Percentiles rank a stretch among this genome's conserved stretches.
Evolutionary conservation across 2,797 vertebrate genomes (phyloP).

Genomic region (Enteromius treurensis): DNA sequence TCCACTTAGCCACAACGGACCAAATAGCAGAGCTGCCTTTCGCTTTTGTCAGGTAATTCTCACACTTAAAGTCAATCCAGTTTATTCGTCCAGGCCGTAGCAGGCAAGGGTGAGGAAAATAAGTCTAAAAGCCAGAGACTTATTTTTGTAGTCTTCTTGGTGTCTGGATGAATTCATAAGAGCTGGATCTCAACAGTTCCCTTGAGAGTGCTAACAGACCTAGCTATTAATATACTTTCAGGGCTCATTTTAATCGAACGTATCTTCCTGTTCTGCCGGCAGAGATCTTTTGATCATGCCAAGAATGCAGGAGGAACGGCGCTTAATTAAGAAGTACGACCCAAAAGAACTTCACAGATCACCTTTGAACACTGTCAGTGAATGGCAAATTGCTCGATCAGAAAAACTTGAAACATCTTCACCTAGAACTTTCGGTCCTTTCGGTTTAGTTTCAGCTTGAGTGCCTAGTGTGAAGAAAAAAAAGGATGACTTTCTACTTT

Average conservation of each 20-base stretch:
- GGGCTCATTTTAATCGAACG: slow-evolving; percentile 48
- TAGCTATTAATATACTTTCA: slow-evolving; percentile 47
- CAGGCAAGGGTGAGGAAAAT: background rate
- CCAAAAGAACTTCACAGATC: slow-evolving; percentile 43
- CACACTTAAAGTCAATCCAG: slow-evolving; percentile 1
- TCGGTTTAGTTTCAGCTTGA: slow-evolving; percentile 4
- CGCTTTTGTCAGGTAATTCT: slow-evolving; percentile 26
- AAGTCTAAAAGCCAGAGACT: slow-evolving; percentile 10
- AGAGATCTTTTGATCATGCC: slow-evolving; percentile 50
- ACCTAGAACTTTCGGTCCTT: slow-evolving; percentile 22
- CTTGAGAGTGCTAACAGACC: slow-evolving; percentile 34
- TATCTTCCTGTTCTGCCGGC: slow-evolving; percentile 24
- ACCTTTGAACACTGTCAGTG: slow-evolving; percentile 44
- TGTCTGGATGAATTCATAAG: slow-evolving; percentile 31
- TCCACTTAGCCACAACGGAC: slow-evolving; percentile 28
- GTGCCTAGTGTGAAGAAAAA: background rate
- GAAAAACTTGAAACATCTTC: slow-evolving; percentile 36
- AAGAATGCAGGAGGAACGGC: slow-evolving; percentile 24
- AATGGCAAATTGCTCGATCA: slow-evolving; percentile 39
- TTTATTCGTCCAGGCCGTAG: background rate
- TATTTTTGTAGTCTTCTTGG: slow-evolving; percentile 9
- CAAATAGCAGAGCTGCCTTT: slow-evolving; percentile 8
- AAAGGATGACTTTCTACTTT: background rate
- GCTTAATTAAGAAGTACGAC: slow-evolving; percentile 35
- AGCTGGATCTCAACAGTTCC: slow-evolving; percentile 27